Evolutionary conservation across 2,113 vertebrate species (phyloP).

Genomic region (Osmerus eperlanus): DNA sequence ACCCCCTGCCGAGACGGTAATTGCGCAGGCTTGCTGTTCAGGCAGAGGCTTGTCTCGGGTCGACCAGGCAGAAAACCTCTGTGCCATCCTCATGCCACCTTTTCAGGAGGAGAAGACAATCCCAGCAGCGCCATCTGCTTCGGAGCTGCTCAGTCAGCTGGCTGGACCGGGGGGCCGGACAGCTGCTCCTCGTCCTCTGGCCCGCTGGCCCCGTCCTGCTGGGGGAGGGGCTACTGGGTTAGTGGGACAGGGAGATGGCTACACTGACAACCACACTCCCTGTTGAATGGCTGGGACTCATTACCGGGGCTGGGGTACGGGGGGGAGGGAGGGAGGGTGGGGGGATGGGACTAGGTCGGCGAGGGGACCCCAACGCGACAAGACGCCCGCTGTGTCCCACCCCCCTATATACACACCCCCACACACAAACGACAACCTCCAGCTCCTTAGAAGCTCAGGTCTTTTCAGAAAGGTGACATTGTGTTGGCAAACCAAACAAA

Average conservation of each 20-base stretch:
- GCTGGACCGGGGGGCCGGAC: conserved; percentile 56
- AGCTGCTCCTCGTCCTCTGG: conserved; percentile 89
- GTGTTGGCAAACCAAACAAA: conserved; percentile 68
- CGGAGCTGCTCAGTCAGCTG: conserved; percentile 60
- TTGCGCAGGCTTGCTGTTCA: conserved; percentile 90
- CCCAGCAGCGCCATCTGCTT: conserved; percentile 92
- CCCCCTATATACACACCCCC: conserved; percentile 6
- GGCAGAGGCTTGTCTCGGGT: conserved; percentile 90
- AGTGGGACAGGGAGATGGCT: conserved; percentile 71
- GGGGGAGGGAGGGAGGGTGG: no score
- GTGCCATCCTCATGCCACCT: conserved; percentile 98
- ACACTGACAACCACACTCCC: conserved; percentile 72
- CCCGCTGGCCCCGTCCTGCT: conserved; percentile 62
- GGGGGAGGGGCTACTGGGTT: conserved; percentile 71
- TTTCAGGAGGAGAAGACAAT: conserved; percentile 83
- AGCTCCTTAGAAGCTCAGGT: conserved; percentile 57
- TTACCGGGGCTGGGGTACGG: conserved; percentile 58
- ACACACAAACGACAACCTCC: conserved; percentile 67
- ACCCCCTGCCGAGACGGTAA: conserved; percentile 94
- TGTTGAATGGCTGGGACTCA: conserved; percentile 73
- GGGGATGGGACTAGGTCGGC: conserved; percentile 27
- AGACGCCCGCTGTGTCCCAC: conserved; percentile 76
- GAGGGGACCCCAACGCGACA: conserved; percentile 62
- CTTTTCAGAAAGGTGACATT: conserved; percentile 70
- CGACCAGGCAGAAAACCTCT: conserved; percentile 95